Evolutionary conservation across 2,888 invertebrate species (phyloP), one percentile per base, ranked within the genome.

Genomic region (Galerucella pusilla): DNA sequence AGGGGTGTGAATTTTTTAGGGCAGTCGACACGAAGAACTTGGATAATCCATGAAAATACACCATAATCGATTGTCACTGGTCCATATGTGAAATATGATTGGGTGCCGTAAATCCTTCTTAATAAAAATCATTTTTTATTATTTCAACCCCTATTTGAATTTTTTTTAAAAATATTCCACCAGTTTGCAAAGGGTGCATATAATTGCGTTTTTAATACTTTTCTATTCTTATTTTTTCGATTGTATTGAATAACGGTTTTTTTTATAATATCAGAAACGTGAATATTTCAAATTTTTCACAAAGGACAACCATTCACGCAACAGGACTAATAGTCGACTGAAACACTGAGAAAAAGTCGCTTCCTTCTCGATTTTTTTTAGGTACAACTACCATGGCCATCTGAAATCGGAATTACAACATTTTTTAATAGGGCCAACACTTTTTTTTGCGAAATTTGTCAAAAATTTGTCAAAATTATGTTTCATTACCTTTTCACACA

Each of bases 21-120:
- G 77, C 76, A 74, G 74, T 74, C 75, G 71, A 78, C 79, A 78
- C 76, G 78, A 80, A 80, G 78, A 75, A 78, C 74, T 73, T 77
- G 77, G 81, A 77, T 82, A 84, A 83, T 82, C 83, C 82, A 80
- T 82, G 80, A 83, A 71, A 84, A 84, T 84, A 74, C 77, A 73
- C 80, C 73, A 76, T 80, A 82, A 81, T 82, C 81, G 82, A 82
- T 81, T 80, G 77, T 78, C 74, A 66, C 59, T 73, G 78, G 75
- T 77, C 76, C 80, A 78, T 78, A 77, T 79, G 80, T 71, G 77
- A 75, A 68, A 73, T 75, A 73, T 73, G 78, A 75, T 75, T 74
- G 69, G 68, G 64, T 49, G 2, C 20, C 46, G 46, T 65, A 65
- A n/a, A 54, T 64, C 42, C 65, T 46, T 54, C 63, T 69, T 67